Conservation (phyloP, 2,888 invertebrate species). For the Sinodicranocentrus sp. region DNA sequence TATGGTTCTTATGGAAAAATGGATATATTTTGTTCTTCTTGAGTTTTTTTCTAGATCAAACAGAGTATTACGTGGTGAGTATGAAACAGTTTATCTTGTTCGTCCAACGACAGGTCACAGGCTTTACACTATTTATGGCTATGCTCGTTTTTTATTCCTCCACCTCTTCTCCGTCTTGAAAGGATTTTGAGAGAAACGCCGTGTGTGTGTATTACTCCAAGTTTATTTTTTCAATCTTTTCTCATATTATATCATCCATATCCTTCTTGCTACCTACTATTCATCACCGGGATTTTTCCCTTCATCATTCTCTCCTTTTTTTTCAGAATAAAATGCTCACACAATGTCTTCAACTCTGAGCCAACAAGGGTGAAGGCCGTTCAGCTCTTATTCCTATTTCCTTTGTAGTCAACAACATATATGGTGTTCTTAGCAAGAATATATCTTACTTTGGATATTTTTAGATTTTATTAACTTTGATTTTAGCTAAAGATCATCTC, state of each 20-base stretch:
- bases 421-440: too few species aligned
- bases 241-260: slow-evolving; percentile 20
- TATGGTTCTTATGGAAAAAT: not conserved
- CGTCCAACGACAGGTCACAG: slow-evolving; percentile 69
- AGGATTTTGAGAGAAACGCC: not conserved
- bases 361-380: too few species aligned
- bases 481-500: too few species aligned
- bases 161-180: slow-evolving; percentile 13
- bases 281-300: slow-evolving; percentile 30
- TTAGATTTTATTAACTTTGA: too few species aligned
- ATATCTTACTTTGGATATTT: too few species aligned
- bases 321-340: not conserved
- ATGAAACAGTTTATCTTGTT: slow-evolving; percentile 64
- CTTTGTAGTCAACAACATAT: too few species aligned
- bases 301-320: slow-evolving; percentile 6
- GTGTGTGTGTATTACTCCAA: not conserved
- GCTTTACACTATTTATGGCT: slow-evolving; percentile 38
- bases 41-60: slow-evolving; percentile 15
- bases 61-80: not conserved
- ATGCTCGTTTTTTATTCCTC: slow-evolving; percentile 3
- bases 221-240: not conserved
- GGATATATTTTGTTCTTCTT: not conserved
- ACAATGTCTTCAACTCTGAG: too few species aligned
- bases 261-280: slow-evolving; percentile 14
- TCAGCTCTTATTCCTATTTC: too few species aligned